Evolutionary conservation across 2,797 vertebrate species (phyloP), one percentile per base, ranked within the genome.

Genomic region (Manis pentadactyla): DNA sequence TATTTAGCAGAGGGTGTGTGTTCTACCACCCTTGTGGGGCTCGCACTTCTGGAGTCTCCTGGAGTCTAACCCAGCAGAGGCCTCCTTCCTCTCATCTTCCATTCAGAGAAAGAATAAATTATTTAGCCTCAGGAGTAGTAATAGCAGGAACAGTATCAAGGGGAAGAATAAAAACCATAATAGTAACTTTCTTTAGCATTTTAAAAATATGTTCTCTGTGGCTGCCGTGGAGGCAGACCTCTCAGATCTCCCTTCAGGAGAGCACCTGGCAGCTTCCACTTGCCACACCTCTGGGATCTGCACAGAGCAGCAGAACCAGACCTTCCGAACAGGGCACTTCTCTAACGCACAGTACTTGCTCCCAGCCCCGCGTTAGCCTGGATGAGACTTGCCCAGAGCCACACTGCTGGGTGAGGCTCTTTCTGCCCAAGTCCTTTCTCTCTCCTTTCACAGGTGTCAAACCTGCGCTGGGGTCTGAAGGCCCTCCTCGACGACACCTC

Each of bases 331-430:
- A 34, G 53, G 27, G 46, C 9, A 8, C 34, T 51, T 90, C 29
- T 39, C n/a, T 34, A 19, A 27, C 5, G 34, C 46, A 49, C 1
- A 5, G 1, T 42, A 59, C 57, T 18, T 15, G 1, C n/a, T 68
- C 39, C 0, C 0, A 9, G 8, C 18, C 42, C 55, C 7, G 27
- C 2, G 2, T 46, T 18, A 42, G 2, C 2, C 37, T 19, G 18
- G 5, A 37, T 74, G 73, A 55, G 18, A 69, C 15, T 13, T 57
- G 39, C 71, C 42, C 2, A 9, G 29, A 71, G 39, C 37, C 49
- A 1, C 4, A 15, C 12, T n/a, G 29, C 4, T 25, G 7, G 1
- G 42, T 4, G 12, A 57, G n/a, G 13, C 39, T 59, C 9, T 83
- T 49, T 49, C 49, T 61, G 74, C 42, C 10, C 23, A 57, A 29